A percentile compares a stretch with the other conserved stretches of the same genome.
Evolutionary conservation across 2,113 vertebrate species (phyloP).

Genomic region (Phainopepla nitens): DNA sequence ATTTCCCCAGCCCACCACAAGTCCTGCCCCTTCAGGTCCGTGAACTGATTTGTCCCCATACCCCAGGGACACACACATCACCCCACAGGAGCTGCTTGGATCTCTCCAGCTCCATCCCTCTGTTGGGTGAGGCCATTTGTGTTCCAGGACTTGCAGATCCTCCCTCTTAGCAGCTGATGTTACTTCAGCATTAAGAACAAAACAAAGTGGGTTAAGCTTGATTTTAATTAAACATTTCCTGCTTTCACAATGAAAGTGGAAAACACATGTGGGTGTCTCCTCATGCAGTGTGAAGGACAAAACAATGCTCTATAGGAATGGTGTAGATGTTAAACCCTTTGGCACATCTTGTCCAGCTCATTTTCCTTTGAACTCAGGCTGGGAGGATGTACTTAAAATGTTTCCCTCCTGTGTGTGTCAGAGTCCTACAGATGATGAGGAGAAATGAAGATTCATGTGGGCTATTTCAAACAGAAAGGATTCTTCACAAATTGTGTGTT

Average conservation of each 20-base stretch:
- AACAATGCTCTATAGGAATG: constrained; percentile 23
- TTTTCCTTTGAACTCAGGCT: constrained; percentile 29
- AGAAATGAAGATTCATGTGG: background rate
- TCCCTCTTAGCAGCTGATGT: background rate
- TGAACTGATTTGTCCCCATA: fast-evolving
- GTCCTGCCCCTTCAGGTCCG: background rate
- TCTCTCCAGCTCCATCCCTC: background rate
- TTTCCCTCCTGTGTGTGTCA: background rate
- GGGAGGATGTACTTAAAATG: background rate
- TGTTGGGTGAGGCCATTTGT: background rate
- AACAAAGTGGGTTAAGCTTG: constrained; percentile 17
- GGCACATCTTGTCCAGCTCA: constrained; percentile 35
- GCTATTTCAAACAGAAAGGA: background rate
- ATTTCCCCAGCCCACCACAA: background rate
- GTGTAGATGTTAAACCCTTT: constrained; percentile 15
- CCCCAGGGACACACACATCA: background rate
- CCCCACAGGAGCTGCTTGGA: fast-evolving
- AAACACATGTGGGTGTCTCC: constrained; percentile 54
- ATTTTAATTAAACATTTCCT: constrained; percentile 62
- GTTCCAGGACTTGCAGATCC: background rate
- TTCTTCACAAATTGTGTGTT: background rate
- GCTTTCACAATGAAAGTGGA: constrained; percentile 51
- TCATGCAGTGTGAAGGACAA: background rate
- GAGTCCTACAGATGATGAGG: background rate
- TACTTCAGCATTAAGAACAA: background rate